Percentiles rank a stretch among this genome's conserved stretches.
These are phyloP conservation scores for Heteromurus nitidus DNA, from an alignment of 2,888 invertebrate genomes.

Conservation along the genomic window DNA sequence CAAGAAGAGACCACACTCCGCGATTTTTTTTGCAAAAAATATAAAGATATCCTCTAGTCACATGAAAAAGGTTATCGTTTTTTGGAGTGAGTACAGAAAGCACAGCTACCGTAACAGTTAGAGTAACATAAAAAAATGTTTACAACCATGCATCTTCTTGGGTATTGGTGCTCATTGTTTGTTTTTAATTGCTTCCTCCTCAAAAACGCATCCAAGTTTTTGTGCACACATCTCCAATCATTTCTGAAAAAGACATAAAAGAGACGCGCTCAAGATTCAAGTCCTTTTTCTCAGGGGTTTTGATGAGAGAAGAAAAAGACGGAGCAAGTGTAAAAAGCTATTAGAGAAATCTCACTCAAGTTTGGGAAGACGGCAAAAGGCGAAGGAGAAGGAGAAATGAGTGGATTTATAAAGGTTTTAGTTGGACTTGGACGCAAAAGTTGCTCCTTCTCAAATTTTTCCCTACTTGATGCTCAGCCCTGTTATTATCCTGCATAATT, in stretches of 20 bases:
- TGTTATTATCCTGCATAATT: constrained; percentile 57
- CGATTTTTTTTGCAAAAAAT: too few relatives aligned
- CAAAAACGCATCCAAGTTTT: too few relatives aligned
- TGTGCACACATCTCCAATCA: too few relatives aligned
- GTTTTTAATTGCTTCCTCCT: constrained; percentile 3
- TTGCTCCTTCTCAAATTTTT: constrained; percentile 57
- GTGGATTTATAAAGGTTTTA: not conserved
- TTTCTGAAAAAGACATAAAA: not conserved
- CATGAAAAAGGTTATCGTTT: too few relatives aligned
- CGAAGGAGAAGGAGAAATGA: not conserved
- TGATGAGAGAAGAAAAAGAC: constrained; percentile 8
- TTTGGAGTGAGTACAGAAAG: too few relatives aligned
- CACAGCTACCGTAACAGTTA: too few relatives aligned
- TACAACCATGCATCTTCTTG: too few relatives aligned
- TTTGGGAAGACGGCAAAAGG: not conserved
- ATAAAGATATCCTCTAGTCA: too few relatives aligned
- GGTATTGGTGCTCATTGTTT: too few relatives aligned
- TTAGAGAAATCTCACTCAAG: constrained; percentile 21
- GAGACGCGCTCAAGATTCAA: not conserved
- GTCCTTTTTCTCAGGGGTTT: constrained; percentile 1
- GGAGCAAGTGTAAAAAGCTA: constrained; percentile 22
- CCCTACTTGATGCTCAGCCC: constrained; percentile 40
- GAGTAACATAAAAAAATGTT: not conserved
- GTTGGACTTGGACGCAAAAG: constrained; percentile 18
- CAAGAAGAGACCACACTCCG: too few relatives aligned